Percentiles rank a stretch among this genome's conserved stretches.
These are phyloP conservation scores for Ophion ventricosus DNA, from an alignment of 2,888 invertebrate species.

Conservation along the genomic window DNA sequence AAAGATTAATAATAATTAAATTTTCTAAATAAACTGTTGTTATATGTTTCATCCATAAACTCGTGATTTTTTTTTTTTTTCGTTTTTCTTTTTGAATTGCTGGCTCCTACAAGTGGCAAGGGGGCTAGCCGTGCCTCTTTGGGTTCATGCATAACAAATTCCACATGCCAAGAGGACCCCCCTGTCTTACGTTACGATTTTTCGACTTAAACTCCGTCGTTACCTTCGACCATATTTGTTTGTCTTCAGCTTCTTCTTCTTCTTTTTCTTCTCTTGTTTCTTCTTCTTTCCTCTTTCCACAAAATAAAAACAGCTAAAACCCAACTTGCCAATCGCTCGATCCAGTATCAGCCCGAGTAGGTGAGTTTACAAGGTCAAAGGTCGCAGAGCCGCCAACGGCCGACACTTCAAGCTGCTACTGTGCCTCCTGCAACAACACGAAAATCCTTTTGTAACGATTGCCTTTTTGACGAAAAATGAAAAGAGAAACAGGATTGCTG, in stretches of 20 bases:
- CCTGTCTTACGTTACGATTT: slow-evolving; percentile 69
- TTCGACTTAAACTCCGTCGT: slow-evolving; percentile 64
- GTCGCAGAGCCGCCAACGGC: slow-evolving; percentile 80
- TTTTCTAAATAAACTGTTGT: slow-evolving; percentile 79
- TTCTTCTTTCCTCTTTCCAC: slow-evolving; percentile 21
- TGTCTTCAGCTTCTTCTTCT: slow-evolving; percentile 64
- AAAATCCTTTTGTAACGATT: slow-evolving; percentile 27
- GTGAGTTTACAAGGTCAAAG: slow-evolving; percentile 79
- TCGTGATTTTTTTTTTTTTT: slow-evolving; percentile 77
- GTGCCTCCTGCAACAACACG: slow-evolving; percentile 78
- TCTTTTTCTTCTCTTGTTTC: slow-evolving; percentile 44
- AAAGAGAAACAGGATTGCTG: not conserved
- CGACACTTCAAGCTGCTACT: slow-evolving; percentile 82
- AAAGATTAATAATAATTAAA: slow-evolving; percentile 76
- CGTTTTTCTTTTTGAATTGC: slow-evolving; percentile 62
- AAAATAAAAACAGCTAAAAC: slow-evolving; percentile 68
- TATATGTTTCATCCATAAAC: slow-evolving; percentile 84
- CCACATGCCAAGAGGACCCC: slow-evolving; percentile 83
- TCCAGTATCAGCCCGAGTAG: slow-evolving; percentile 67
- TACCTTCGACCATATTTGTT: slow-evolving; percentile 50
- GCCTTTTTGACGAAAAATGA: not conserved
- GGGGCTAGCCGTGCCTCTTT: slow-evolving; percentile 81
- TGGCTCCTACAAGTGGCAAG: slow-evolving; percentile 75
- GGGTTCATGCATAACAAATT: slow-evolving; percentile 84
- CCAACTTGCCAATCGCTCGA: slow-evolving; percentile 66